These are phyloP conservation scores for Miltochrista miniata DNA, from an alignment of 2,888 invertebrate genomes.

Conservation along the genomic window DNA sequence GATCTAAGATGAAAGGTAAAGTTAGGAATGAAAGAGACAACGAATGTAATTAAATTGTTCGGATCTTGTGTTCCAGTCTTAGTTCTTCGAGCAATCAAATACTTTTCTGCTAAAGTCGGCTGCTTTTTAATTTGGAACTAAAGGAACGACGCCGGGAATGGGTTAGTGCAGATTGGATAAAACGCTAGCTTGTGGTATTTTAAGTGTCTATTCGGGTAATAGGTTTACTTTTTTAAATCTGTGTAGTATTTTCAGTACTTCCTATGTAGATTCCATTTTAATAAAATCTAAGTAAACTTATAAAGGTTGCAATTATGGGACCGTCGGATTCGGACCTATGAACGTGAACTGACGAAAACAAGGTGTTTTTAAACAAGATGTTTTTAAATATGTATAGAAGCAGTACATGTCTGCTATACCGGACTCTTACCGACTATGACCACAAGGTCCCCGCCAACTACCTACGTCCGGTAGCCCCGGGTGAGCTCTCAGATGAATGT, in stretches of 20 bases:
- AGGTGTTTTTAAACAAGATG: too few species aligned
- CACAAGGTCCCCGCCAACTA: too few species aligned
- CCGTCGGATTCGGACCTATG: too few species aligned
- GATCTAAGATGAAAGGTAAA: conserved; percentile 51
- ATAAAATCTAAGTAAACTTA: too few species aligned
- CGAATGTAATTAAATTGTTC: conserved; percentile 75
- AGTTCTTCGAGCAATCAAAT: conserved; percentile 58
- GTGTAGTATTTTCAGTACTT: background rate
- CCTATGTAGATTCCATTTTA: too few species aligned
- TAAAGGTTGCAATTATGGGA: too few species aligned
- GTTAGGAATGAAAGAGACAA: conserved; percentile 57
- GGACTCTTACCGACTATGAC: too few species aligned
- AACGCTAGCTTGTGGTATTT: conserved; percentile 27
- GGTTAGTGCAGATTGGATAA: conserved; percentile 37
- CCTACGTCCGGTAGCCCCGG: too few species aligned
- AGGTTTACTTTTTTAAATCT: conserved; percentile 1
- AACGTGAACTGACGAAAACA: too few species aligned
- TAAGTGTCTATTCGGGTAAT: conserved; percentile 23
- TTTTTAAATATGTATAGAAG: too few species aligned
- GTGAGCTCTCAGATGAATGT: too few species aligned
- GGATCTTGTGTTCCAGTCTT: conserved; percentile 52
- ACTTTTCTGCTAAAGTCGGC: conserved; percentile 57
- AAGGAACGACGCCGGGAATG: conserved; percentile 40
- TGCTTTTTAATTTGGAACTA: conserved; percentile 49
- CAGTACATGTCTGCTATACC: too few species aligned